Evolutionary conservation across 92 coral and sea anemone genomes (phyloP).

Genomic region (Desmophyllum pertusum): DNA sequence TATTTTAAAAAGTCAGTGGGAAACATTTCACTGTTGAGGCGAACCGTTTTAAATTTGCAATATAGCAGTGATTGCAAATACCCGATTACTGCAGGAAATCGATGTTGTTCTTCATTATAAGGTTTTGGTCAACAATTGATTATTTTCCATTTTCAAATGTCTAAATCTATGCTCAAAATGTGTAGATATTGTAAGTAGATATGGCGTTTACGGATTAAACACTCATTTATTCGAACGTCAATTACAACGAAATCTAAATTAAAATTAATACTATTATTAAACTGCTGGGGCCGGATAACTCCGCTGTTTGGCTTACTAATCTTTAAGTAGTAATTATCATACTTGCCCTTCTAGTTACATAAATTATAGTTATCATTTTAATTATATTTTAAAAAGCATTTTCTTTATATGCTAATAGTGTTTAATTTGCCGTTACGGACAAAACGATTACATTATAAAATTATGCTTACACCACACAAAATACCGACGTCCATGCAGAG

Average conservation of each 20-base stretch:
- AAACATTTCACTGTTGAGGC: no score
- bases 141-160: no score
- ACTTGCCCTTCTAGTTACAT: not conserved
- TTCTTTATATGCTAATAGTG: not conserved
- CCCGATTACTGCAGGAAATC: no score
- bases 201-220: not conserved
- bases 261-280: no score
- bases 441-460: not conserved
- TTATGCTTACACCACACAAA: not conserved
- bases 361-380: not conserved
- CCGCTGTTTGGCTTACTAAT: not conserved
- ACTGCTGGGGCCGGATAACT: no score
- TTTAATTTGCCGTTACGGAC: not conserved
- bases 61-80: no score
- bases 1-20: no score
- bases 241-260: not conserved
- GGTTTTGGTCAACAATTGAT: no score
- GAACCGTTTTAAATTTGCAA: no score
- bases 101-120: no score
- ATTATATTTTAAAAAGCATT: not conserved
- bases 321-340: not conserved
- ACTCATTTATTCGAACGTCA: not conserved
- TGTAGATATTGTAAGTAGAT: not conserved
- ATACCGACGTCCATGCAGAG: not conserved
- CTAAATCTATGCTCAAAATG: not conserved